Conservation (phyloP, 2,888 invertebrate species). For the Hydrotaea cyrtoneurina region DNA sequence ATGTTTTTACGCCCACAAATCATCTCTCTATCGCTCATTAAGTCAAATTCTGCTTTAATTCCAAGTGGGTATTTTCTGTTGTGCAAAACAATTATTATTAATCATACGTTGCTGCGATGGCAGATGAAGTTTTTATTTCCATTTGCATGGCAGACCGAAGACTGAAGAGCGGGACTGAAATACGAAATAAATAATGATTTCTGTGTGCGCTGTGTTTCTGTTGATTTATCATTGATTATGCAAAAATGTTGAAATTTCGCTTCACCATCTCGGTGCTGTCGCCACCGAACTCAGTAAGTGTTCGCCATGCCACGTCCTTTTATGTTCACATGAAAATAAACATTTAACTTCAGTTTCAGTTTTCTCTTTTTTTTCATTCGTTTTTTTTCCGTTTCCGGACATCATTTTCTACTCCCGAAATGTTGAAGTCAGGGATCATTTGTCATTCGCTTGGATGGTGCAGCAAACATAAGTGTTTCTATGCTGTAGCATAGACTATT, state of each 20-base stretch:
- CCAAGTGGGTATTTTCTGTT: neutral
- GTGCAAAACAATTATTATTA: constrained; percentile 41
- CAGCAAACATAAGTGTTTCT: constrained; percentile 48
- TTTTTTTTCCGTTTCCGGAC: constrained; percentile 32
- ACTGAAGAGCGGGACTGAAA: neutral
- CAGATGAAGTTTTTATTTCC: constrained; percentile 43
- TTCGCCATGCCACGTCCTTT: neutral
- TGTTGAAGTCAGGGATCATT: constrained; percentile 51
- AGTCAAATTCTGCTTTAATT: neutral
- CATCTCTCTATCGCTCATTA: neutral
- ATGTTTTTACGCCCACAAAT: no score
- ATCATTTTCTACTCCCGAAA: constrained; percentile 36
- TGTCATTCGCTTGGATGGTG: constrained; percentile 56
- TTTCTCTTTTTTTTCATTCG: no score
- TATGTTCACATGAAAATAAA: neutral
- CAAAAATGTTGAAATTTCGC: constrained; percentile 14
- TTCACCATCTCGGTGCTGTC: neutral
- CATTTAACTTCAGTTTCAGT: constrained; percentile 47
- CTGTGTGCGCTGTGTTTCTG: constrained; percentile 9
- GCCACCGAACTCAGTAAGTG: neutral
- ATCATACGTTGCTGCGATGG: constrained; percentile 44
- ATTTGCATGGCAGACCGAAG: neutral
- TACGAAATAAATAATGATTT: constrained; percentile 52
- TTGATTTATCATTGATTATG: constrained; percentile 63
- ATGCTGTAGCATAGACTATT: constrained; percentile 7